Evolutionary conservation across 2,797 vertebrate genomes (phyloP).

Genomic region (Limosa lapponica): DNA sequence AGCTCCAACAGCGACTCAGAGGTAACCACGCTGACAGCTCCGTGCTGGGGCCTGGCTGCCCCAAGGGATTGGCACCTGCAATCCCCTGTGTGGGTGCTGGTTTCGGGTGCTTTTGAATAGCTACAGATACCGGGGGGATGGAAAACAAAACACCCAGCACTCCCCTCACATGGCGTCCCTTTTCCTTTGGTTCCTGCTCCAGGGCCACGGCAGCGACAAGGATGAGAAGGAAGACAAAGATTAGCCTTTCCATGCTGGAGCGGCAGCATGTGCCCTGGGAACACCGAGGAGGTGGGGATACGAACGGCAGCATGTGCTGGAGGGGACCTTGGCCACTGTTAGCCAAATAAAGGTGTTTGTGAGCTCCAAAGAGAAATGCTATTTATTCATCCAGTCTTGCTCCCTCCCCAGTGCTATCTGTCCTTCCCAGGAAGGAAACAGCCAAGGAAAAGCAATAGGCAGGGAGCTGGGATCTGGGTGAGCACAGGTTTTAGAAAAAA

Average conservation of each 20-base stretch:
- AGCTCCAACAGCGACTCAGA: conserved; percentile 1
- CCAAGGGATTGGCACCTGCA: not conserved
- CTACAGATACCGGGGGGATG: rapidly evolving
- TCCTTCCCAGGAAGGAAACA: not conserved
- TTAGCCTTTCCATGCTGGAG: not conserved
- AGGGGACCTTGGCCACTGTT: not conserved
- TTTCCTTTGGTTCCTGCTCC: not conserved
- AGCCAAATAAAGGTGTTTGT: conserved; percentile 44
- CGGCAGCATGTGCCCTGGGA: rapidly evolving
- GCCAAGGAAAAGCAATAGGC: not conserved
- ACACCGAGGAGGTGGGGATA: rapidly evolving
- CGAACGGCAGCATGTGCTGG: rapidly evolving
- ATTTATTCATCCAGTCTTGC: not conserved
- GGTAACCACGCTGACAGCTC: not conserved
- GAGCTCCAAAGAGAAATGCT: not conserved
- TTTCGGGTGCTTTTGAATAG: rapidly evolving
- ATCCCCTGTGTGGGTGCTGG: not conserved
- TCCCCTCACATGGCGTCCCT: not conserved
- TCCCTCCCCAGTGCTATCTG: not conserved
- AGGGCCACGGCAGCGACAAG: not conserved
- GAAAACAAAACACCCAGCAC: not conserved
- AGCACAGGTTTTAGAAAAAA: not conserved
- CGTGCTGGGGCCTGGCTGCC: not conserved
- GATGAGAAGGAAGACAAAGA: conserved; percentile 25
- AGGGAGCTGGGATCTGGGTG: not conserved